Evolutionary conservation across 2,888 invertebrate species (phyloP).

Genomic region (Scaptomyza parva): DNA sequence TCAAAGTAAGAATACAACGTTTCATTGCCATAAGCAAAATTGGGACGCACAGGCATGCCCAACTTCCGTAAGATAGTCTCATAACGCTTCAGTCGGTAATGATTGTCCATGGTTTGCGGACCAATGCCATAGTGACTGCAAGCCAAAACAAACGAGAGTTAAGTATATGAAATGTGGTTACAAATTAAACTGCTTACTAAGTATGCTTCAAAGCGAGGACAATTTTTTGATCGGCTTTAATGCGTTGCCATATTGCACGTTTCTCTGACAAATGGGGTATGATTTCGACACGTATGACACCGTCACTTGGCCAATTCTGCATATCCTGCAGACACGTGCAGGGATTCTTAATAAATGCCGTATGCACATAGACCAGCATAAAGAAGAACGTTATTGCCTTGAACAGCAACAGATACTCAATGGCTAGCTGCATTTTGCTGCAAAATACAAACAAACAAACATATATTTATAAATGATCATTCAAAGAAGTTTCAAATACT

Average conservation of each 20-base stretch:
- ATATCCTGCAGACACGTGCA: conserved; percentile 96
- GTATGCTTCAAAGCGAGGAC: conserved; percentile 73
- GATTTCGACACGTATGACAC: conserved; percentile 89
- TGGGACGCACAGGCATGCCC: conserved; percentile 72
- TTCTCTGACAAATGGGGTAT: conserved; percentile 81
- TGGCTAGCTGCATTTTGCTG: conserved; percentile 79
- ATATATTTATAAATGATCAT: neutral
- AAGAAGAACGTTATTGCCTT: conserved; percentile 94
- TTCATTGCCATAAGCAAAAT: conserved; percentile 74
- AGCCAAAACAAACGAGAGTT: neutral
- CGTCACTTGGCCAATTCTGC: conserved; percentile 97
- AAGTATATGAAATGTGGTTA: neutral
- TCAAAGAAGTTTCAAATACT: conserved; percentile 85
- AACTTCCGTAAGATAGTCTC: conserved; percentile 61
- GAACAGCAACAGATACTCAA: conserved; percentile 83
- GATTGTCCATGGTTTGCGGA: conserved; percentile 79
- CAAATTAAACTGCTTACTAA: conserved; percentile 57
- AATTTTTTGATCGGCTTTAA: conserved; percentile 70
- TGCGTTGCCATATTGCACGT: conserved; percentile 69
- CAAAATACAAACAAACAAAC: conserved; percentile 12
- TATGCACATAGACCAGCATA: conserved; percentile 97
- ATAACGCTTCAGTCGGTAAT: conserved; percentile 71
- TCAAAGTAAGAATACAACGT: conserved; percentile 77
- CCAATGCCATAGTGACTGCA: conserved; percentile 81
- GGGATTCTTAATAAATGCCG: conserved; percentile 96